phyloP scores from a whole-genome alignment of 1,140 invertebrate species.

The Drosophila pruinosa region DNA sequence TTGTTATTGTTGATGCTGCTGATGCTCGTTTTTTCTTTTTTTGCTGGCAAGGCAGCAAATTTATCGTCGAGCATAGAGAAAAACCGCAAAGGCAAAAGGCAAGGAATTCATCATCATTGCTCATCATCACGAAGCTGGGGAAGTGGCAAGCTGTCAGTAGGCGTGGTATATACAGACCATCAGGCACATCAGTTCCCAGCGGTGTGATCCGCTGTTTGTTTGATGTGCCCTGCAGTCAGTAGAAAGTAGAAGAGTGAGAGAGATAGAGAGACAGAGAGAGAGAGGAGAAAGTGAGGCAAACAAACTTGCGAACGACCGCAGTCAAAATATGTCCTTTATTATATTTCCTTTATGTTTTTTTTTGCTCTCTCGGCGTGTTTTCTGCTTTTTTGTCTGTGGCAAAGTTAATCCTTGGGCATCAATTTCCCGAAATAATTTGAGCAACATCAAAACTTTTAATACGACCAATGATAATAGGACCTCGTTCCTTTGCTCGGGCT shows the following conservation, averaged over 20 bases:
- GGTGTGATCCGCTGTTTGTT: slow-evolving; percentile 63
- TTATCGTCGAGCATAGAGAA: slow-evolving; percentile 52
- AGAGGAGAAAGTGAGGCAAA: neutral
- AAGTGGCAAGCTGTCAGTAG: slow-evolving; percentile 49
- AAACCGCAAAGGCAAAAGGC: slow-evolving; percentile 62
- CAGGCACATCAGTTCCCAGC: slow-evolving; percentile 43
- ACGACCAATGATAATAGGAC: slow-evolving; percentile 75
- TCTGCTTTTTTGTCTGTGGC: slow-evolving; percentile 10
- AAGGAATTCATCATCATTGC: slow-evolving; percentile 74
- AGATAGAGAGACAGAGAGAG: neutral
- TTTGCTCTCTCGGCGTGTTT: neutral
- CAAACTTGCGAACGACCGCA: slow-evolving; percentile 32
- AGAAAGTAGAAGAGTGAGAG: neutral
- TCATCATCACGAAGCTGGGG: slow-evolving; percentile 46
- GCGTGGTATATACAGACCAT: slow-evolving; percentile 11
- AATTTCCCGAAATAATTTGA: slow-evolving; percentile 79
- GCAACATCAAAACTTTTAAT: slow-evolving; percentile 81
- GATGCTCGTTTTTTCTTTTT: neutral
- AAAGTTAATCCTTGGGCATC: slow-evolving; percentile 81
- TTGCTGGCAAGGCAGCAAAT: slow-evolving; percentile 31
- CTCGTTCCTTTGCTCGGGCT: neutral
- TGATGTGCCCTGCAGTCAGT: slow-evolving; percentile 51
- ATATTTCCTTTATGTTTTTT: slow-evolving; percentile 57
- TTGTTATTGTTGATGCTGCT: neutral
- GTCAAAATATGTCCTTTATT: slow-evolving; percentile 70